These are phyloP conservation scores for Patella ulyssiponensis DNA, from an alignment of 2,888 invertebrate species.

Conservation along the genomic window DNA sequence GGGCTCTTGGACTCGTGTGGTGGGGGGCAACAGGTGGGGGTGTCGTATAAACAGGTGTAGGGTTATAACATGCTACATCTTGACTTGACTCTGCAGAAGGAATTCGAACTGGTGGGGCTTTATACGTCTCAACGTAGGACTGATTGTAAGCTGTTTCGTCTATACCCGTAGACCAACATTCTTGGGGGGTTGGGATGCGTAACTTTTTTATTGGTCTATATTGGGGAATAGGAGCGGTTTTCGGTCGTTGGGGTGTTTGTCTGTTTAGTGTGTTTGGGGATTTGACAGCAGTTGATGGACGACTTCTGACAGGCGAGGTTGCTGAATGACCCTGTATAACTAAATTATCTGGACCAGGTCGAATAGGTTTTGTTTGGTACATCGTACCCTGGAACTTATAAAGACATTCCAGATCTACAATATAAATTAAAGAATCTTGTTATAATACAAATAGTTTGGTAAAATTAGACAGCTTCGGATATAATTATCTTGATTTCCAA, in stretches of 20 bases:
- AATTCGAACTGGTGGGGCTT: slow-evolving; percentile 5
- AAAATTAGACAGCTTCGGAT: background rate
- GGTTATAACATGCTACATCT: background rate
- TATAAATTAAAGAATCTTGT: background rate
- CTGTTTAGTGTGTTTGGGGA: background rate
- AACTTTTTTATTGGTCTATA: slow-evolving; percentile 51
- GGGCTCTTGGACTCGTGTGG: slow-evolving; percentile 32
- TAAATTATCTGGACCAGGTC: slow-evolving; percentile 40
- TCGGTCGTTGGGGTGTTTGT: slow-evolving; percentile 29
- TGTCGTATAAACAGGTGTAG: too few species aligned
- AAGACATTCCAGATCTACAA: slow-evolving; percentile 56
- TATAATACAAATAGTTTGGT: background rate
- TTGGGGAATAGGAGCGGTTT: slow-evolving; percentile 51
- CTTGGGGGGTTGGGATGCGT: slow-evolving; percentile 53
- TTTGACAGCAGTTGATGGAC: background rate
- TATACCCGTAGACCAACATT: slow-evolving; percentile 47
- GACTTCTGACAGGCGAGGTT: background rate
- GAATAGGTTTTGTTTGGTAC: slow-evolving; percentile 49
- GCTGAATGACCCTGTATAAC: slow-evolving; percentile 32
- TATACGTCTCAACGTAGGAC: slow-evolving; percentile 11
- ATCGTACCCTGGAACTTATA: slow-evolving; percentile 54
- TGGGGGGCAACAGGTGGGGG: background rate
- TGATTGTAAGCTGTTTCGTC: slow-evolving; percentile 12
- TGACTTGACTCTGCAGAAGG: slow-evolving; percentile 17
- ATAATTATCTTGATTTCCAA: background rate